Percentiles rank a stretch among this genome's conserved stretches.
Conservation (phyloP, 2,797 vertebrate species). For the Gallirallus australis region DNA sequence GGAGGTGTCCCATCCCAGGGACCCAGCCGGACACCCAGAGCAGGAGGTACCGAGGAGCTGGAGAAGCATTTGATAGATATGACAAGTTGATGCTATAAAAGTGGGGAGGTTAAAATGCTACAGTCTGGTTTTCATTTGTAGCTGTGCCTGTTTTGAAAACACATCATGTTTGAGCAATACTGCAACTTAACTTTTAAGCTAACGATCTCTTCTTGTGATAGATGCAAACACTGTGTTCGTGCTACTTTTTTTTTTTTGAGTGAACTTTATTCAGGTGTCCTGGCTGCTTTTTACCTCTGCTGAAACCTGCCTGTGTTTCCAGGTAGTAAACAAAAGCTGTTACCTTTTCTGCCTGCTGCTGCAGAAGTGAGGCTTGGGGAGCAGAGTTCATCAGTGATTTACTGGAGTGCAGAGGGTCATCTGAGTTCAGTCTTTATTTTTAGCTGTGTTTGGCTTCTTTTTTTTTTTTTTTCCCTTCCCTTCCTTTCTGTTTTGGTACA, state of each 20-base stretch:
- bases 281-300: not conserved
- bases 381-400: constrained; percentile 49
- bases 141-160: not conserved
- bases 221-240: not conserved
- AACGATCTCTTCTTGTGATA: not conserved
- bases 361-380: not conserved
- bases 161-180: not conserved
- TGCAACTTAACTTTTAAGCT: not conserved
- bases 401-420: constrained; percentile 31
- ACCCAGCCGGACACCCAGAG: rapidly evolving
- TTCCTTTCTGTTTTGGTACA: not conserved
- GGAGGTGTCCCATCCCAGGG: rapidly evolving
- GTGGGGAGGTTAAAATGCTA: not conserved
- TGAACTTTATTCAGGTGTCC: not conserved
- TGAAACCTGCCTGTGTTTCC: not conserved
- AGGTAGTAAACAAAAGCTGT: constrained; percentile 20
- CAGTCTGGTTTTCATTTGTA: not conserved
- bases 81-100: not conserved
- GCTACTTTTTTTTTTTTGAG: not conserved
- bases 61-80: not conserved
- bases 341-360: not conserved
- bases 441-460: constrained; percentile 38
- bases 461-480: not conserved
- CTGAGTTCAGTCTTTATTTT: constrained; percentile 63
- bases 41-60: not conserved